phyloP scores from a whole-genome alignment of 2,797 vertebrate species.

The Neoniphon sammara region DNA sequence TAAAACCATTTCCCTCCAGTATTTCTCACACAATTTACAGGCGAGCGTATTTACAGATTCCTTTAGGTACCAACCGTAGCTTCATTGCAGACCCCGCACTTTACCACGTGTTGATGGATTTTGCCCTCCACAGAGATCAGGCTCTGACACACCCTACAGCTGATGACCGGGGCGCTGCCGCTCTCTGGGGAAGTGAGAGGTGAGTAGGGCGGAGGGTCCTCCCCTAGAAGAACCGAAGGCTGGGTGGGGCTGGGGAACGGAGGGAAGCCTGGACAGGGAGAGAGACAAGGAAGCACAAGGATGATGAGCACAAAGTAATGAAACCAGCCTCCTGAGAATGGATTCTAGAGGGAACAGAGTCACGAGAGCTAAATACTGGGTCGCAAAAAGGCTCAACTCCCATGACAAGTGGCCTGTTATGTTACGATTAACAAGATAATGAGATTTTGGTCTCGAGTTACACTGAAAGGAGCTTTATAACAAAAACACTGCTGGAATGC shows the following conservation, averaged over 20 bases:
- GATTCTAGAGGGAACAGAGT: slow-evolving; percentile 35
- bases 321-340: slow-evolving; percentile 14
- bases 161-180: slow-evolving; percentile 91
- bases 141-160: slow-evolving; percentile 93
- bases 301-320: not conserved
- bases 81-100: slow-evolving; percentile 94
- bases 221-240: slow-evolving; percentile 88
- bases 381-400: slow-evolving; percentile 49
- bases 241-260: slow-evolving; percentile 86
- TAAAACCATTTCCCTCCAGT: too few species aligned
- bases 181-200: slow-evolving; percentile 92
- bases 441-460: slow-evolving; percentile 77
- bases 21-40: not conserved
- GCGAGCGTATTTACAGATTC: not conserved
- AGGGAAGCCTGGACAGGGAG: slow-evolving; percentile 81
- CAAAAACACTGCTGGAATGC: slow-evolving; percentile 75
- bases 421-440: slow-evolving; percentile 78
- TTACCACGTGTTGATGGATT: slow-evolving; percentile 90
- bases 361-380: slow-evolving; percentile 44
- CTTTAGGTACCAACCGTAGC: slow-evolving; percentile 86
- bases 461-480: slow-evolving; percentile 78
- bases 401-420: slow-evolving; percentile 61
- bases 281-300: not conserved
- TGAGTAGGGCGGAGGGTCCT: slow-evolving; percentile 92
- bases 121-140: slow-evolving; percentile 92